Conservation (phyloP, 1,140 invertebrate species). For the Drosophila albomicans region DNA sequence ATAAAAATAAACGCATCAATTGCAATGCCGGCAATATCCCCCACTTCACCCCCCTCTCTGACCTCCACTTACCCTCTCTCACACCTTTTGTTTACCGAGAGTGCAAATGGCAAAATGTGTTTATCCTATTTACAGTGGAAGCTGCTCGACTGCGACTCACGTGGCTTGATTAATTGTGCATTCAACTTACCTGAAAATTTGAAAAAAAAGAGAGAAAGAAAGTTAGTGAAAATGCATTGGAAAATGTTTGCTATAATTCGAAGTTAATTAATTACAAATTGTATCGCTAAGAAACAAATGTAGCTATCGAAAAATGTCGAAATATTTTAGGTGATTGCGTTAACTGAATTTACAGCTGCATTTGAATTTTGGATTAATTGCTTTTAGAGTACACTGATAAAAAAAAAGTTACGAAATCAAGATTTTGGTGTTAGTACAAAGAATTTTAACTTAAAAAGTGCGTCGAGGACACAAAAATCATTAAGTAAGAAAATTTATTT, state of each 20-base stretch:
- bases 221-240: conserved; percentile 43
- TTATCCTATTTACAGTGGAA: conserved; percentile 21
- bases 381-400: too few relatives aligned
- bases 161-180: conserved; percentile 67
- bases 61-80: not conserved
- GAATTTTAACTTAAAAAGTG: too few relatives aligned
- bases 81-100: conserved; percentile 34
- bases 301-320: too few relatives aligned
- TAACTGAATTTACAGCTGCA: too few relatives aligned
- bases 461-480: too few relatives aligned
- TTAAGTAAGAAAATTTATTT: too few relatives aligned
- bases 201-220: conserved; percentile 33
- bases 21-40: conserved; percentile 34
- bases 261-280: conserved; percentile 1
- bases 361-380: too few relatives aligned
- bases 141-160: conserved; percentile 40
- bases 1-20: conserved; percentile 64
- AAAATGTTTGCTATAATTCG: conserved; percentile 8
- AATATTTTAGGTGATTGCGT: too few relatives aligned
- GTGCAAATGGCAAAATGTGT: conserved; percentile 44
- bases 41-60: not conserved
- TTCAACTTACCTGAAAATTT: conserved; percentile 62
- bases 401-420: too few relatives aligned
- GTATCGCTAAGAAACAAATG: too few relatives aligned
- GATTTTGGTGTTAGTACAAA: too few relatives aligned